These are phyloP conservation scores for Eristalis pertinax DNA, from an alignment of 2,888 invertebrate genomes.

Conservation along the genomic window DNA sequence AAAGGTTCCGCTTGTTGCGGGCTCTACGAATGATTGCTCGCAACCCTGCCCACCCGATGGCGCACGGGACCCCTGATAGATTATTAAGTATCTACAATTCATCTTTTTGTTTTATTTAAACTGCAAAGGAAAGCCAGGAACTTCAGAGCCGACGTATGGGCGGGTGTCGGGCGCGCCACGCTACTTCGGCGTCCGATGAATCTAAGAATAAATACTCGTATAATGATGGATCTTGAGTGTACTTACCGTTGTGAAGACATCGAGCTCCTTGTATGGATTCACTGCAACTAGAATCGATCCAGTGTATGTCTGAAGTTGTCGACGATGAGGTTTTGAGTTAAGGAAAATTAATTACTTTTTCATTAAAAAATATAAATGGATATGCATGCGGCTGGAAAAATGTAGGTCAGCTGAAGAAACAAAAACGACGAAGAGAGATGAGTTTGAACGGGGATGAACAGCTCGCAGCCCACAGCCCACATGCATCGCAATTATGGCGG, in stretches of 20 bases:
- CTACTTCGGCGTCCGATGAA: constrained; percentile 24
- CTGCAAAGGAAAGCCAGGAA: constrained; percentile 4
- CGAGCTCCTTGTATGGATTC: constrained; percentile 95
- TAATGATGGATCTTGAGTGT: not conserved
- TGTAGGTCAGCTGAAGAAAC: constrained; percentile 48
- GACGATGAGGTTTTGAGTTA: constrained; percentile 84
- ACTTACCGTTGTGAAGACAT: constrained; percentile 94
- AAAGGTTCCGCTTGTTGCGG: constrained; percentile 53
- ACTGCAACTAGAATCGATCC: constrained; percentile 96
- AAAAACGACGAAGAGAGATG: constrained; percentile 1
- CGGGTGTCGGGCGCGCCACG: not conserved
- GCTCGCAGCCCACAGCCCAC: constrained; percentile 10
- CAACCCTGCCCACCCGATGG: not conserved
- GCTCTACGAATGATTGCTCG: constrained; percentile 44
- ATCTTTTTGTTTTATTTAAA: constrained; percentile 10
- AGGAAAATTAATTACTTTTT: constrained; percentile 80
- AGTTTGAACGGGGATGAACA: not conserved
- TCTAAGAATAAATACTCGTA: constrained; percentile 27
- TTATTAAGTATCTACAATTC: constrained; percentile 50
- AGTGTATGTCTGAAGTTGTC: constrained; percentile 89
- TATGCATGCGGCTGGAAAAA: constrained; percentile 2
- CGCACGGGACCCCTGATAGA: constrained; percentile 11
- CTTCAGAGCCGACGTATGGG: not conserved
- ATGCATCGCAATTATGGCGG: constrained; percentile 1
- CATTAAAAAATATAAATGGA: not conserved